These are phyloP conservation scores for Ctenodactylus gundi DNA, from an alignment of 2,113 vertebrate species.

Conservation along the genomic window DNA sequence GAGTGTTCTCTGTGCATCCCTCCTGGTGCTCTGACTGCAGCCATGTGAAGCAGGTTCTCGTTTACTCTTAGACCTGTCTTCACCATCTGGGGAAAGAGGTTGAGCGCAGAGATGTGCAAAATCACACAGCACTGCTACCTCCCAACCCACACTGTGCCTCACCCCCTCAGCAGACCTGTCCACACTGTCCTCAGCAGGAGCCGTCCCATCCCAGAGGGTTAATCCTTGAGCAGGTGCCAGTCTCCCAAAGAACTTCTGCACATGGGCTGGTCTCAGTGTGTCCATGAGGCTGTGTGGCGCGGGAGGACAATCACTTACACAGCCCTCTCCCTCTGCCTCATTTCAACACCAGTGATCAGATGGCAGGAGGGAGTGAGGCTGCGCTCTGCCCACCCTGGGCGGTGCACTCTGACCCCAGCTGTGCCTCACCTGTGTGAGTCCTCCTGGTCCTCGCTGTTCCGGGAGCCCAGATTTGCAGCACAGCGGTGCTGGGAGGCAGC, in stretches of 20 bases:
- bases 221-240: background rate
- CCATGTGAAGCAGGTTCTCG: background rate
- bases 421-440: background rate
- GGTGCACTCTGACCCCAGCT: background rate
- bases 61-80: no score
- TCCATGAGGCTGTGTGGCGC: background rate
- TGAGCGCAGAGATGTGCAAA: background rate
- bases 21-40: background rate
- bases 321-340: background rate
- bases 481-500: no score
- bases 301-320: background rate
- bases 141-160: background rate
- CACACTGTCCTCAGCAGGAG: no score
- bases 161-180: no score
- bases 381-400: background rate
- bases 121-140: no score
- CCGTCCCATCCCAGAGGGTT: background rate
- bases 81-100: no score
- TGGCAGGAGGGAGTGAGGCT: constrained; percentile 23
- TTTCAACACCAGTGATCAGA: background rate
- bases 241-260: background rate
- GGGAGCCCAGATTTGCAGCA: no score
- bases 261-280: background rate
- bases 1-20: no score
- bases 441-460: no score